phyloP scores from a whole-genome alignment of 2,888 invertebrate species.

The Eristalis intricaria region DNA sequence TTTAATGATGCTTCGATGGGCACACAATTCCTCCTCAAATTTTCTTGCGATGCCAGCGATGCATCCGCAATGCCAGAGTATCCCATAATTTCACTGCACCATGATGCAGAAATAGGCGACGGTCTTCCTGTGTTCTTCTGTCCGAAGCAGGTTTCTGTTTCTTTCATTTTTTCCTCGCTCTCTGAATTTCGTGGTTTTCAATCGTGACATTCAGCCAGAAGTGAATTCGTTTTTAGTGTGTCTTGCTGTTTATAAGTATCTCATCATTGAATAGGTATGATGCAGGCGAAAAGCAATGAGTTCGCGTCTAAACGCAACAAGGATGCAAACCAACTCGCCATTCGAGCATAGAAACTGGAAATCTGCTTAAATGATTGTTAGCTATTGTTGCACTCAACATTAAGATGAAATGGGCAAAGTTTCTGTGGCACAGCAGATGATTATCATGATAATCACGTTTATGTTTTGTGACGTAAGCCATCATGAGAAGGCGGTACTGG shows the following conservation, averaged over 20 bases:
- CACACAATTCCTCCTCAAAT: conserved; percentile 45
- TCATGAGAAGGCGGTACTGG: conserved; percentile 12
- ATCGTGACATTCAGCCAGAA: conserved; percentile 34
- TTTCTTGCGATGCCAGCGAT: conserved; percentile 55
- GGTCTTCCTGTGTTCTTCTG: conserved; percentile 51
- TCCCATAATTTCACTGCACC: conserved; percentile 66
- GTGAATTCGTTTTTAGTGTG: conserved; percentile 12
- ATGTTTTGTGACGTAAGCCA: conserved; percentile 44
- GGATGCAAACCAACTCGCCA: neutral
- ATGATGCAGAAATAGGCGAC: conserved; percentile 64
- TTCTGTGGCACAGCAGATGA: conserved; percentile 58
- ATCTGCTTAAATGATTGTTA: conserved; percentile 62
- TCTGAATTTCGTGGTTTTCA: conserved; percentile 15
- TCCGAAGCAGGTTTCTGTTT: neutral
- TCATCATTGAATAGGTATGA: conserved; percentile 57
- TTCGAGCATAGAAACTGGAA: conserved; percentile 39
- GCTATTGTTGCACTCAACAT: conserved; percentile 68
- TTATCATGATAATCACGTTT: conserved; percentile 68
- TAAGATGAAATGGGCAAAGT: conserved; percentile 68
- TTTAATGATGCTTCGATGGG: conserved; percentile 68
- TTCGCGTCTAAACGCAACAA: conserved; percentile 28
- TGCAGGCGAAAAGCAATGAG: conserved; percentile 61
- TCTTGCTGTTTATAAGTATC: conserved; percentile 58
- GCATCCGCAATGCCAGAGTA: conserved; percentile 61
- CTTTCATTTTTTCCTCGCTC: neutral